These are phyloP conservation scores for Trididemnum clinides DNA, from an alignment of 23 tunicate genomes.

Conservation along the genomic window DNA sequence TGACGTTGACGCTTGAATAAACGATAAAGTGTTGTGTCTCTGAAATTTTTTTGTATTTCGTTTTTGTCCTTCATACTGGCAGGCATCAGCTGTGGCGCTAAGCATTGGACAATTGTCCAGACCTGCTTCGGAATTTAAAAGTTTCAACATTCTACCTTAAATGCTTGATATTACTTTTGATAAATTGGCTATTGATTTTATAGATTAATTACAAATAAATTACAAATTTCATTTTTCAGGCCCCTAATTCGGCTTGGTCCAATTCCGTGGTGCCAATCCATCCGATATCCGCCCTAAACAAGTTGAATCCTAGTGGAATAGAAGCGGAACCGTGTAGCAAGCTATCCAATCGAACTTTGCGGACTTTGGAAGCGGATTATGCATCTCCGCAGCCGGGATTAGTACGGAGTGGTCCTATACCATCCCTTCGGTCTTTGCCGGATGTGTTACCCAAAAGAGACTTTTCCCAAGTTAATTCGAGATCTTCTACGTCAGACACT, in stretches of 20 bases:
- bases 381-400: slow-evolving; percentile 37
- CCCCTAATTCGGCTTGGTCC: not conserved
- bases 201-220: no score
- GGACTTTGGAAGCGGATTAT: slow-evolving; percentile 37
- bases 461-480: not conserved
- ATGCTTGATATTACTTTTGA: no score
- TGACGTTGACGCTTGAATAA: no score
- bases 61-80: no score
- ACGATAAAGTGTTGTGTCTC: no score
- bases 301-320: slow-evolving; percentile 23
- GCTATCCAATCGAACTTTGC: slow-evolving; percentile 36
- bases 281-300: slow-evolving; percentile 78
- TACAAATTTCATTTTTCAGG: not conserved
- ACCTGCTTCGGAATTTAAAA: no score
- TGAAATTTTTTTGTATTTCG: no score
- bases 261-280: not conserved
- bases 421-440: slow-evolving; percentile 56
- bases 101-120: no score
- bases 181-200: no score
- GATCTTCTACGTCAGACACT: not conserved
- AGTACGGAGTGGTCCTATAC: slow-evolving; percentile 8
- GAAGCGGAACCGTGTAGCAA: slow-evolving; percentile 18
- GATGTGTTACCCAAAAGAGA: slow-evolving; percentile 42
- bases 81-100: no score
- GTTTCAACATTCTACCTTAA: no score